These are phyloP conservation scores for Thaleichthys pacificus DNA, from an alignment of 2,797 vertebrate genomes.

Conservation along the genomic window DNA sequence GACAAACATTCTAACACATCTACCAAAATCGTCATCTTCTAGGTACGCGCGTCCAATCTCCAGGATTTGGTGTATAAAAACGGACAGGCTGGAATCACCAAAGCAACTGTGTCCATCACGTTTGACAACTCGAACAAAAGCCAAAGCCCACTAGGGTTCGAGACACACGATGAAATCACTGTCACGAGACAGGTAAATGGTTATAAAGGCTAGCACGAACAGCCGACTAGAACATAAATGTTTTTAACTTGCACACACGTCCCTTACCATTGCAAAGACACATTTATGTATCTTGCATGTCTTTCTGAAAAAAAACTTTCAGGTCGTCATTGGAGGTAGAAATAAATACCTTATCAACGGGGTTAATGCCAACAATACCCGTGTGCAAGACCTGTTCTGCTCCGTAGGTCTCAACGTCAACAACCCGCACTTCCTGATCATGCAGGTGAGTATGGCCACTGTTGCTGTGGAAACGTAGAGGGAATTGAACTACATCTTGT, in stretches of 20 bases:
- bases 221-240: not conserved
- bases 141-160: constrained; percentile 91
- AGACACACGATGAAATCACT: constrained; percentile 88
- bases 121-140: constrained; percentile 96
- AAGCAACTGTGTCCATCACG: constrained; percentile 89
- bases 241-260: not conserved
- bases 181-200: constrained; percentile 85
- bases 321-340: constrained; percentile 90
- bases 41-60: constrained; percentile 92
- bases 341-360: constrained; percentile 97
- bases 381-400: constrained; percentile 95
- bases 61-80: constrained; percentile 96
- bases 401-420: constrained; percentile 96
- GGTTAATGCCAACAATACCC: constrained; percentile 83
- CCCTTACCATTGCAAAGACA: not conserved
- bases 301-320: constrained; percentile 14
- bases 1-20: not conserved
- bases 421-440: constrained; percentile 98
- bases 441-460: constrained; percentile 84
- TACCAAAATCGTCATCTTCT: constrained; percentile 18
- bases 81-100: constrained; percentile 91
- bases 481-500: not conserved
- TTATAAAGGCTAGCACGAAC: not conserved
- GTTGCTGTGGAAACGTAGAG: not conserved
- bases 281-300: not conserved